Evolutionary conservation across 2,797 vertebrate genomes (phyloP), one percentile per base, ranked within the genome.

Genomic region (Lepidocolaptes lacrymiger): DNA sequence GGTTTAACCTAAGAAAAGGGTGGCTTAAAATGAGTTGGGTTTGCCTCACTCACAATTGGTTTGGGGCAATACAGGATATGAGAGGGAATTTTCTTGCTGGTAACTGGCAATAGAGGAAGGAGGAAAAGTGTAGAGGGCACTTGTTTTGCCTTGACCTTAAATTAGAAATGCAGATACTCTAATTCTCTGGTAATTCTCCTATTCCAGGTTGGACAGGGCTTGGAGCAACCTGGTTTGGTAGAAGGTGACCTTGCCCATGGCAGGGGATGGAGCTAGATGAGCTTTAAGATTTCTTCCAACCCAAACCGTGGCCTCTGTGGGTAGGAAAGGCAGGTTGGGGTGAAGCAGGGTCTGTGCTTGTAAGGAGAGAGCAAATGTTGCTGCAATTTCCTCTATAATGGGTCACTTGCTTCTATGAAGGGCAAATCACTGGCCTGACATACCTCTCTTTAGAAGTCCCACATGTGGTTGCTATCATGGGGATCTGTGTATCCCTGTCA

Each of bases 381-480:
- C 41, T 81, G 58, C 17, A 68, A 39, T 85, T 89, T 76, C 81
- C 51, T 92, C 17, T 15, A 0, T 62, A 0, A 43, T 58, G 46
- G 72, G 51, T 85, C 18, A 22, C 48, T 94, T 79, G 28, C 28
- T 75, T 78, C 58, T 51, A 24, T 14, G 55, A 61, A 46, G 67
- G 81, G 44, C 69, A 89, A 68, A 72, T 83, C 37, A 7, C 23
- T 82, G 62, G 19, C 58, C 74, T 78, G 67, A 36, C 77, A 46
- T 64, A 28, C 37, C 51, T 61, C 36, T 22, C 73, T 66, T 77
- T 24, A 41, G 39, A 49, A 67, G 69, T 28, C 8, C 2, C 54
- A 24, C 9, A 1, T 30, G 28, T 58, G 59, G 12, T 21, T 86
- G 64, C 43, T 58, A 2, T 10, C 4, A 0, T 1, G 36, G 27